Conservation (phyloP, 2,113 vertebrate species). For the Ramphastos sulfuratus region DNA sequence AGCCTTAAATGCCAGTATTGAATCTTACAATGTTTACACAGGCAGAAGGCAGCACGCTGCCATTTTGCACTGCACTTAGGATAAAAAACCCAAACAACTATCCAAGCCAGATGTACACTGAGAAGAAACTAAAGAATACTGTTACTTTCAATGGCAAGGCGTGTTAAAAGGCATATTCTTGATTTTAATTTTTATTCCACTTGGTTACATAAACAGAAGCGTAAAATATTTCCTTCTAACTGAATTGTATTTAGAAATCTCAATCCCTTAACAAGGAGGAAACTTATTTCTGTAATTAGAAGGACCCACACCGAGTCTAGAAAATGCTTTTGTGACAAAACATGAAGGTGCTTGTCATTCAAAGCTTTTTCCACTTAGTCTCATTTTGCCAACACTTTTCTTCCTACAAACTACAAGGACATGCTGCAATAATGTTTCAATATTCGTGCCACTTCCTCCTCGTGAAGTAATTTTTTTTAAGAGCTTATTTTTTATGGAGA, state of each 20-base stretch:
- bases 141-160: background rate
- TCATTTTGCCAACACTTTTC: background rate
- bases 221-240: background rate
- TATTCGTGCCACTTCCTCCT: background rate
- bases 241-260: background rate
- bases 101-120: background rate
- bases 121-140: background rate
- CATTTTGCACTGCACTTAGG: background rate
- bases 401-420: background rate
- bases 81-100: background rate
- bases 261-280: background rate
- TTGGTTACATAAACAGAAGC: background rate
- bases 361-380: background rate
- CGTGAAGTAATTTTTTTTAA: background rate
- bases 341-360: background rate
- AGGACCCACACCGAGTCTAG: background rate
- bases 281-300: background rate
- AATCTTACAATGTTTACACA: background rate
- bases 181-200: background rate
- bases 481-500: background rate
- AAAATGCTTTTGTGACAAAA: background rate
- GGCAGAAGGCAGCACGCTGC: background rate
- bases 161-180: background rate
- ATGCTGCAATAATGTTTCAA: background rate
- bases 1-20: background rate